Percentiles rank a stretch among this genome's conserved stretches.
Evolutionary conservation across 2,888 invertebrate genomes (phyloP).

Genomic region (Trissonchulus sp.): DNA sequence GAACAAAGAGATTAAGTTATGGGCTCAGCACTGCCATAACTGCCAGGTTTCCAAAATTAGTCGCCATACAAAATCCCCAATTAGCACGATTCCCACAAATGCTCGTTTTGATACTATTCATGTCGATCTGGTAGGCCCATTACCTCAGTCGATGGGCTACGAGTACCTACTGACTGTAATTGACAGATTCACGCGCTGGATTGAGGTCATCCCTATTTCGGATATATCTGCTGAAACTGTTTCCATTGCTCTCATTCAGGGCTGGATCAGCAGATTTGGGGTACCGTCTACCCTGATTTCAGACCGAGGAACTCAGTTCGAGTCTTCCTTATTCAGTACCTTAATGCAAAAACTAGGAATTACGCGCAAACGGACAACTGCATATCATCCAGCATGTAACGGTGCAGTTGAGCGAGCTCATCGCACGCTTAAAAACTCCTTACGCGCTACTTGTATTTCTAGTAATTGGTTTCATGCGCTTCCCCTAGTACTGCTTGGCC

Average conservation of each 20-base stretch:
- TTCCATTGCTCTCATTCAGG: slow-evolving; percentile 6
- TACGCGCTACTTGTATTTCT: not conserved
- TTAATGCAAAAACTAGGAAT: too few relatives aligned
- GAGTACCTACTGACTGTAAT: slow-evolving; percentile 2
- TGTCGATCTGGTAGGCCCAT: slow-evolving; percentile 10
- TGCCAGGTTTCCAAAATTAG: slow-evolving; percentile 2
- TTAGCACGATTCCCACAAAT: not conserved
- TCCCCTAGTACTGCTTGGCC: slow-evolving; percentile 2
- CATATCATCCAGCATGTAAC: too few relatives aligned
- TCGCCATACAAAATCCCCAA: slow-evolving; percentile 13
- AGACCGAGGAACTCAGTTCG: too few relatives aligned
- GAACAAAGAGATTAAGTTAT: slow-evolving; percentile 8
- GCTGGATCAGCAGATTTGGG: slow-evolving; percentile 17
- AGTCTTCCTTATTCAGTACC: not conserved
- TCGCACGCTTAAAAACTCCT: not conserved
- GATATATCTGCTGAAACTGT: slow-evolving; percentile 13
- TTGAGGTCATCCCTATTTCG: not conserved
- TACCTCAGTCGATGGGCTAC: not conserved
- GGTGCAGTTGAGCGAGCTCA: not conserved
- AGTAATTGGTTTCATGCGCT: not conserved
- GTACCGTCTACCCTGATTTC: too few relatives aligned
- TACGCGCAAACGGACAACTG: too few relatives aligned
- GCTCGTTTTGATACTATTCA: too few relatives aligned
- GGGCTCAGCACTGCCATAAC: not conserved
- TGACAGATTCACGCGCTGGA: slow-evolving; percentile 9